Base-by-base conservation (phyloP, 2,888 invertebrate species). In the Endotricha flammealis region DNA sequence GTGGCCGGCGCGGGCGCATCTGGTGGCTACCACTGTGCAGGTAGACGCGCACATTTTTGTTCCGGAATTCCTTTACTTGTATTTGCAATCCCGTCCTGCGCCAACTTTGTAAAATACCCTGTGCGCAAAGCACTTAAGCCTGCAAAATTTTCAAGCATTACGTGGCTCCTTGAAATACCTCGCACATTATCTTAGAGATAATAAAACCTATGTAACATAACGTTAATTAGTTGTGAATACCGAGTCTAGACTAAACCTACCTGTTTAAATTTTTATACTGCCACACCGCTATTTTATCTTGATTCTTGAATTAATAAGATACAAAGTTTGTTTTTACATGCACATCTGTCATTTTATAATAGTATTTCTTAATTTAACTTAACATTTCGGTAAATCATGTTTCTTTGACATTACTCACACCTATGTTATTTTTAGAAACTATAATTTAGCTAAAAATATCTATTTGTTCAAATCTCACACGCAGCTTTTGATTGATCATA, bases 31-130 rank as follows among this genome's bases (percentile, higher is more conserved):
- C 47, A 30, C 48, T 41, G 49, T 56, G 62, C 77, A 78, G 80
- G 77, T 80, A 79, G 73, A 70, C 62, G 72, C 64, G 62, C 62
- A 62, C 68, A 77, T 79, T 80, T 80, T 82, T 81, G 75, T 78
- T 75, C 75, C 75, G 73, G 79, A 79, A 83, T 83, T 79, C 74
- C 75, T 77, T 75, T 67, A 71, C 72, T 71, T 68, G 63, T 74
- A 85, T 83, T 83, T 79, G 80, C 83, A 78, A 83, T 81, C 80
- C 68, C 57, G 79, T 72, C 71, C 60, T 55, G 63, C 42, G 51
- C 35, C 37, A 37, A 32, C 40, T 39, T 36, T 39, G 36, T 31
- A 31, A 41, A 36, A 29, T 30, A 14, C 25, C 9, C 27, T 23
- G 16, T 28, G 28, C 33, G 9, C 12, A 24, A 25, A 11, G 16